phyloP scores from a whole-genome alignment of 2,113 vertebrate genomes.

The Propithecus coquereli region DNA sequence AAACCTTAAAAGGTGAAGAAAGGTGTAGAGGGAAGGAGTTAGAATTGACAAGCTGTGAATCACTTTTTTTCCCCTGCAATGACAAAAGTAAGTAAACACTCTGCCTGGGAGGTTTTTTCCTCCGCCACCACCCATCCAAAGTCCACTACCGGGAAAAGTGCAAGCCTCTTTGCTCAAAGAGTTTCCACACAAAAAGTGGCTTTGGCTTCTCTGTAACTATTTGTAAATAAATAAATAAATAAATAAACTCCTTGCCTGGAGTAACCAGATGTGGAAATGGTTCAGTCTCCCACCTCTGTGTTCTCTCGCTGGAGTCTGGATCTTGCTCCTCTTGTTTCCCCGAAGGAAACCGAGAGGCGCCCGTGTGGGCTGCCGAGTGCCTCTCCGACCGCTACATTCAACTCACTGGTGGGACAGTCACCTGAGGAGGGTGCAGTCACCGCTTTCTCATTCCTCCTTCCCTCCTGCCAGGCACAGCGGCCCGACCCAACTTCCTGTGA shows the following conservation, averaged over 20 bases:
- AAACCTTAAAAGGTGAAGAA: background rate
- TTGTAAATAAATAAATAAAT: background rate
- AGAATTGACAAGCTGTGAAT: background rate
- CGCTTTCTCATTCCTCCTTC: background rate
- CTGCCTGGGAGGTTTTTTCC: background rate
- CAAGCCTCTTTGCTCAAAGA: background rate
- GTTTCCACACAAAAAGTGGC: background rate
- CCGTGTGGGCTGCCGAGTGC: background rate
- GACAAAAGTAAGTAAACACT: background rate
- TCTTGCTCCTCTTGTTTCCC: background rate
- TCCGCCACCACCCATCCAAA: background rate
- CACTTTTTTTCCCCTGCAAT: background rate
- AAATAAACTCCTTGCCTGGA: constrained; percentile 49
- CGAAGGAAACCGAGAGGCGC: background rate
- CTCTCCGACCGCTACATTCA: constrained; percentile 41
- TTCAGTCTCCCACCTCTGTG: background rate
- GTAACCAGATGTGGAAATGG: background rate
- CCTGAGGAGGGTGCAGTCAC: background rate
- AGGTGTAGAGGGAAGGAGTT: background rate
- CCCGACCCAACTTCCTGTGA: constrained; percentile 55
- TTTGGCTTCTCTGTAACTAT: background rate
- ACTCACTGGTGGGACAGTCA: background rate
- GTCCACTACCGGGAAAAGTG: background rate
- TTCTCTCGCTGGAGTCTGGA: background rate
- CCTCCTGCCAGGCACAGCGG: background rate